Evolutionary conservation across 2,113 vertebrate genomes (phyloP).

Genomic region (Macrotis lagotis): DNA sequence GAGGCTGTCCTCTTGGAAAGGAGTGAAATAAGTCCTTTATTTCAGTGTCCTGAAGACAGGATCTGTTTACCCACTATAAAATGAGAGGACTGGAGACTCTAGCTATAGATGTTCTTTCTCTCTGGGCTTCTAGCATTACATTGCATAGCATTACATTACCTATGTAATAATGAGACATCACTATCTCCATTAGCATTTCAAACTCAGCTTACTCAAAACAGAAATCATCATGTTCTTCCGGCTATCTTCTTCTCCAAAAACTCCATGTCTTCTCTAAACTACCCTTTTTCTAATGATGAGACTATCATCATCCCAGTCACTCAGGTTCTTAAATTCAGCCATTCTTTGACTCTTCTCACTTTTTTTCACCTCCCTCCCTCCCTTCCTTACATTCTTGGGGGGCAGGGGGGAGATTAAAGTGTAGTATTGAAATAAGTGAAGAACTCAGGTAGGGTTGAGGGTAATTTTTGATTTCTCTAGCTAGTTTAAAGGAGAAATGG

Average conservation of each 20-base stretch:
- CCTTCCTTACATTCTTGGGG: background rate
- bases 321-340: background rate
- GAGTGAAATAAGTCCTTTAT: background rate
- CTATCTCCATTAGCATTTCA: background rate
- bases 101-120: background rate
- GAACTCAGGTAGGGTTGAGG: background rate
- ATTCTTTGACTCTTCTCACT: background rate
- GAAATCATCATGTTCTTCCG: background rate
- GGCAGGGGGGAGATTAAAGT: background rate
- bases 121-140: background rate
- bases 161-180: background rate
- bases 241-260: background rate
- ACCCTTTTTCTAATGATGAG: background rate
- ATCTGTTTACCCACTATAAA: background rate
- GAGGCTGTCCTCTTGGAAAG: background rate
- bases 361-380: background rate
- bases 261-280: background rate
- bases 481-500: background rate
- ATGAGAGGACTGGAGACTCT: background rate
- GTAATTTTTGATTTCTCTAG: background rate
- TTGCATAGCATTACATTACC: background rate
- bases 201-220: background rate
- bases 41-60: slow-evolving; percentile 3
- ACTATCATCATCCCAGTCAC: background rate
- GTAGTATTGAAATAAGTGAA: background rate